Conservation (phyloP, 2,797 vertebrate genomes). For the Tympanoctomys barrerae region DNA sequence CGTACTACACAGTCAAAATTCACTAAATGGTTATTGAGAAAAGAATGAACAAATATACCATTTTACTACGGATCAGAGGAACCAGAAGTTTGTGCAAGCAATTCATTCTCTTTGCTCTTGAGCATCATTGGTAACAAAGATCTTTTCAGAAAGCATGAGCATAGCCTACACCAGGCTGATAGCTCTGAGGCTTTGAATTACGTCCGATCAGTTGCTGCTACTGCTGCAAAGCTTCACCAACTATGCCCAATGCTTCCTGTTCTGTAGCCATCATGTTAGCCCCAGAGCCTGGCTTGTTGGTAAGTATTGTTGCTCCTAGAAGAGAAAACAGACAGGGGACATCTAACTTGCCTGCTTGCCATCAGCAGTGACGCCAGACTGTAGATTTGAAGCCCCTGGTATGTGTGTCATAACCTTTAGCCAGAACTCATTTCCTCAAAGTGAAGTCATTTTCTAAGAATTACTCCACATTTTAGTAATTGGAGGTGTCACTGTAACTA, state of each 20-base stretch:
- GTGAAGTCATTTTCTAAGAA: slow-evolving; percentile 82
- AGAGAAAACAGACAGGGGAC: not conserved
- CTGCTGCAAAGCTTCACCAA: not conserved
- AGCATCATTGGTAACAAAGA: not conserved
- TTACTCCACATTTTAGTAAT: slow-evolving; percentile 77
- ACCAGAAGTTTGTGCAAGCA: not conserved
- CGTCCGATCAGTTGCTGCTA: not conserved
- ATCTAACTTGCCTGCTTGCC: not conserved
- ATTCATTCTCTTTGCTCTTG: slow-evolving; percentile 22
- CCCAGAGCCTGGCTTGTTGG: not conserved
- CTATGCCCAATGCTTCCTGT: not conserved
- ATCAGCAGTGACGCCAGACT: slow-evolving; percentile 12
- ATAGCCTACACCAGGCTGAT: not conserved
- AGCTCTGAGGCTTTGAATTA: not conserved
- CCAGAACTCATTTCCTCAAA: slow-evolving; percentile 85
- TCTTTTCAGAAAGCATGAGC: not conserved
- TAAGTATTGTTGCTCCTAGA: not conserved
- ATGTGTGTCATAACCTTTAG: slow-evolving; percentile 69
- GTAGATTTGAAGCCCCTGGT: not conserved
- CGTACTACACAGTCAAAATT: not conserved
- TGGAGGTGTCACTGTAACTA: slow-evolving; percentile 72
- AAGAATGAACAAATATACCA: not conserved
- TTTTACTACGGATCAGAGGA: not conserved
- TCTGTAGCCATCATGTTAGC: not conserved
- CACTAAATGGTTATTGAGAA: not conserved